Conservation (phyloP, 2,113 vertebrate species). For the Bos javanicus region DNA sequence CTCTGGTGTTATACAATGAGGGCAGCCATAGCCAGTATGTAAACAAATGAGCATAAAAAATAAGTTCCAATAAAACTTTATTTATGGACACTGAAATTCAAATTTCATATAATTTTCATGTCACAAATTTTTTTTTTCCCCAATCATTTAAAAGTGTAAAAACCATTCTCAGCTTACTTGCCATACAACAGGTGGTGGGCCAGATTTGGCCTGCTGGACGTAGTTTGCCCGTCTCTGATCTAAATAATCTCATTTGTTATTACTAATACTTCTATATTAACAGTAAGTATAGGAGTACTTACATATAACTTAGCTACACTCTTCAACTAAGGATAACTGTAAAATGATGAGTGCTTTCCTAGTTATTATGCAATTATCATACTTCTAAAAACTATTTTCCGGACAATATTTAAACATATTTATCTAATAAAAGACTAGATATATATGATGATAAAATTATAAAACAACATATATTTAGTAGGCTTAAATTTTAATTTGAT, state of each 20-base stretch:
- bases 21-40: background rate
- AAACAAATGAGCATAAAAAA: background rate
- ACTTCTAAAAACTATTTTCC: conserved; percentile 7
- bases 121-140: conserved; percentile 1
- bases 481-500: conserved; percentile 35
- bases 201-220: background rate
- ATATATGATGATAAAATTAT: background rate
- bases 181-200: background rate
- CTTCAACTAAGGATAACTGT: background rate
- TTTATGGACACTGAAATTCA: background rate
- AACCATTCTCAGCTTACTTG: background rate
- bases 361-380: background rate
- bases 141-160: background rate
- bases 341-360: background rate
- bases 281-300: background rate
- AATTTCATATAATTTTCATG: background rate
- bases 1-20: background rate
- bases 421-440: conserved; percentile 18
- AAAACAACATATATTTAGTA: background rate
- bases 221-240: background rate
- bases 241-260: conserved; percentile 13
- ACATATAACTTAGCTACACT: background rate
- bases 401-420: background rate
- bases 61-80: background rate
- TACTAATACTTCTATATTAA: background rate